These are phyloP conservation scores for Artemisiospiza belli DNA, from an alignment of 2,113 vertebrate species.

Conservation along the genomic window DNA sequence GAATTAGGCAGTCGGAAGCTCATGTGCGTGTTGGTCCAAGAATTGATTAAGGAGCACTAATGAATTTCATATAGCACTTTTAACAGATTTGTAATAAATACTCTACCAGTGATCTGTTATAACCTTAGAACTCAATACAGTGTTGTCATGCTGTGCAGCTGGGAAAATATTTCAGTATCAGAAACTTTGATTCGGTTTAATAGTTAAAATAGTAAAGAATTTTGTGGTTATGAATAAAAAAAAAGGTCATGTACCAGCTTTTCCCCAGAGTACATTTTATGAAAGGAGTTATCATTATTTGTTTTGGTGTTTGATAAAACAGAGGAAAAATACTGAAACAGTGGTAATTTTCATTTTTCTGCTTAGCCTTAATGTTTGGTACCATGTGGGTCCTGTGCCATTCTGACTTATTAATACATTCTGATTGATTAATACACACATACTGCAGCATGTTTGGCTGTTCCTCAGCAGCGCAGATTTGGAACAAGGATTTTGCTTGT, in stretches of 20 bases:
- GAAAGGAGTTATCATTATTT: background rate
- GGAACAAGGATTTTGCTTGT: background rate
- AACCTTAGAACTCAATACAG: background rate
- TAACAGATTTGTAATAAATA: conserved; percentile 70
- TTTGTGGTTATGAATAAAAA: background rate
- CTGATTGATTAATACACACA: background rate
- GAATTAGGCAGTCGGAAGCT: conserved; percentile 71
- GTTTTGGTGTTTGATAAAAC: background rate
- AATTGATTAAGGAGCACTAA: conserved; percentile 73
- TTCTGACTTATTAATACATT: background rate
- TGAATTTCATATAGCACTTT: conserved; percentile 74
- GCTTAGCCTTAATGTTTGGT: background rate
- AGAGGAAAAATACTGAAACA: background rate
- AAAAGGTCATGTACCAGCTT: background rate
- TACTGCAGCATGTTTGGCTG: background rate
- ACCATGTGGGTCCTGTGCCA: background rate
- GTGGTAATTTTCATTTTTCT: background rate
- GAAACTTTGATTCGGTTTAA: background rate
- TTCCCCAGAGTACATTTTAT: background rate
- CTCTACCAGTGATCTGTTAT: conserved; percentile 15
- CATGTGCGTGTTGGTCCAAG: conserved; percentile 65
- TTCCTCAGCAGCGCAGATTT: background rate
- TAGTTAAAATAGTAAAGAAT: background rate
- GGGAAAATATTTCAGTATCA: background rate
- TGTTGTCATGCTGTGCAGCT: background rate